A percentile compares a stretch with the other conserved stretches of the same genome.
These are phyloP conservation scores for Synaphobranchus kaupii DNA, from an alignment of 2,797 vertebrate genomes.

Conservation along the genomic window DNA sequence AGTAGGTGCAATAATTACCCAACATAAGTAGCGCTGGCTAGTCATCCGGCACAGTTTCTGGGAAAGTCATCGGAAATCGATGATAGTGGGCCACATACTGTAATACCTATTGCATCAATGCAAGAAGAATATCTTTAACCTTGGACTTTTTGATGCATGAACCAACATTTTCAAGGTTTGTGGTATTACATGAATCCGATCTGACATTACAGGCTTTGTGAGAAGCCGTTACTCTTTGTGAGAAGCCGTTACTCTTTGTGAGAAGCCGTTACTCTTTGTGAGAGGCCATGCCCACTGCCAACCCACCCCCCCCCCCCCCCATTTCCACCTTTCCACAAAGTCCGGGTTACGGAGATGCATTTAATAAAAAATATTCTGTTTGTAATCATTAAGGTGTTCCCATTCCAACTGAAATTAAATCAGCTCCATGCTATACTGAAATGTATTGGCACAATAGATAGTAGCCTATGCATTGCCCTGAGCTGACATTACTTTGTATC, in stretches of 20 bases:
- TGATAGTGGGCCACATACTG: not conserved
- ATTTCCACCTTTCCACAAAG: no score
- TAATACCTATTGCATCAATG: not conserved
- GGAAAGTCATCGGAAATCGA: not conserved
- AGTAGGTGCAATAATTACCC: not conserved
- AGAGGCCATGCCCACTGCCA: no score
- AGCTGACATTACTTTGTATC: not conserved
- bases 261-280: no score
- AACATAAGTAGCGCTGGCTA: not conserved
- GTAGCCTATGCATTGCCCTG: not conserved
- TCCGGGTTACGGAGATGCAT: not conserved
- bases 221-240: no score
- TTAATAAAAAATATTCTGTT: not conserved
- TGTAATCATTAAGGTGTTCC: not conserved
- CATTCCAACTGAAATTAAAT: not conserved
- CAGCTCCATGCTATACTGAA: not conserved
- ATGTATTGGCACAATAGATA: not conserved
- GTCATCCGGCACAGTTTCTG: not conserved
- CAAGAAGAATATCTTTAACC: not conserved
- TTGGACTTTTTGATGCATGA: no score
- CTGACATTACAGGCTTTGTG: no score
- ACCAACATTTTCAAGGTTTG: no score
- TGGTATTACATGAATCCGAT: no score
- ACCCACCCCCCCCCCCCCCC: no score
- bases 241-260: no score